These are phyloP conservation scores for Heterotis niloticus DNA, from an alignment of 2,113 vertebrate genomes.

Conservation along the genomic window DNA sequence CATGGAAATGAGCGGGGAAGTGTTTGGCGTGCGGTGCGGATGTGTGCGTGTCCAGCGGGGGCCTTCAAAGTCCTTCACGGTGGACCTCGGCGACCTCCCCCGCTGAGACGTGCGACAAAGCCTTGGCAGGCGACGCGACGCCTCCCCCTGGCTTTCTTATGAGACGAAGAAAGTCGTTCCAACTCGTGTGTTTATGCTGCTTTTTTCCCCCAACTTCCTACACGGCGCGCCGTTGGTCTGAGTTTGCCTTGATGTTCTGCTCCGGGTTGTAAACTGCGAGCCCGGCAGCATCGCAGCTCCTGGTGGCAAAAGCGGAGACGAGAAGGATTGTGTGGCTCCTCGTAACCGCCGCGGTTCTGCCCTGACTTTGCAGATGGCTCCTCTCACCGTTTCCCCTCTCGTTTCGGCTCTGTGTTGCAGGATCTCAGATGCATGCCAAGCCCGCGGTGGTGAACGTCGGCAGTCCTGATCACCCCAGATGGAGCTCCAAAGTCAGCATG, in stretches of 20 bases:
- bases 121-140: too few species aligned
- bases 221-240: conserved; percentile 33
- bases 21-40: conserved; percentile 56
- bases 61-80: too few species aligned
- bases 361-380: conserved; percentile 33
- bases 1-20: conserved; percentile 69
- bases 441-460: conserved; percentile 84
- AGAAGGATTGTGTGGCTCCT: conserved; percentile 6
- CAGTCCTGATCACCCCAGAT: conserved; percentile 85
- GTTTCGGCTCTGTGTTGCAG: conserved; percentile 59
- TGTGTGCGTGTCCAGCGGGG: conserved; percentile 44
- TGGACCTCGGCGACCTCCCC: too few species aligned
- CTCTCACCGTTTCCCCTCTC: conserved; percentile 20
- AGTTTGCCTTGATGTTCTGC: not conserved
- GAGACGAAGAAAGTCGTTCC: conserved; percentile 57
- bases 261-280: too few species aligned
- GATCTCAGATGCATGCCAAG: conserved; percentile 93
- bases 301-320: not conserved
- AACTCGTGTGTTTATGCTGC: conserved; percentile 65
- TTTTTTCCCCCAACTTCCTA: conserved; percentile 10
- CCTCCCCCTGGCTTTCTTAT: too few species aligned
- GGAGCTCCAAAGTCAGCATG: conserved; percentile 89
- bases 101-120: too few species aligned
- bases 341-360: conserved; percentile 30
- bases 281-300: too few species aligned